Conservation (phyloP, 2,113 vertebrate species). For the Tychaedon coryphoeus region DNA sequence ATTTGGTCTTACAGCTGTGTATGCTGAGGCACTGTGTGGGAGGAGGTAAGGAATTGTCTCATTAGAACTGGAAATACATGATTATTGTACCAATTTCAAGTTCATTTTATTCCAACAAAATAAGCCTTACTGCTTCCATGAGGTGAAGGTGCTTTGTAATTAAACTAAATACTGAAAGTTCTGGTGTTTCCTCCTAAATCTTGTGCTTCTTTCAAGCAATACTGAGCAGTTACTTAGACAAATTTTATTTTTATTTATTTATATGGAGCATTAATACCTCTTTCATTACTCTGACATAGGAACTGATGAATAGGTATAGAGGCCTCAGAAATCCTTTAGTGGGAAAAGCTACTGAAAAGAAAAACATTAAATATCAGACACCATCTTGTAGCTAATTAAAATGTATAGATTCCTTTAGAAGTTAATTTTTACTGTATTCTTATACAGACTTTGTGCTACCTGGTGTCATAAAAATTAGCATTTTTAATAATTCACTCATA, state of each 20-base stretch:
- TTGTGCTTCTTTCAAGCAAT: background rate
- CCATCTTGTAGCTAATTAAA: background rate
- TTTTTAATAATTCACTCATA: background rate
- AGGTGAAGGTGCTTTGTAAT: background rate
- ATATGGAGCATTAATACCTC: background rate
- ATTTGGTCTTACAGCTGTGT: background rate
- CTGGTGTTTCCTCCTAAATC: background rate
- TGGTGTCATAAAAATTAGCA: background rate
- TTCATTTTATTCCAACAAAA: background rate
- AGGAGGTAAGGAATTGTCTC: background rate
- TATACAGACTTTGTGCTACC: background rate
- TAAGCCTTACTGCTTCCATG: background rate
- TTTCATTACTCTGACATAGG: background rate
- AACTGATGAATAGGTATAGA: background rate
- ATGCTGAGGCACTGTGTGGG: background rate
- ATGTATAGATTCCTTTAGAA: background rate
- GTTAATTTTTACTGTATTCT: background rate
- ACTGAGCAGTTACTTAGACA: background rate
- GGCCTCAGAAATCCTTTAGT: background rate
- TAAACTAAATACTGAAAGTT: background rate
- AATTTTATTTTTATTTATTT: background rate
- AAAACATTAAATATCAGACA: background rate
- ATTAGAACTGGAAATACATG: background rate
- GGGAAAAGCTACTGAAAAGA: background rate
- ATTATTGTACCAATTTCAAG: background rate